Evolutionary conservation across 2,113 vertebrate genomes (phyloP).

Genomic region (Gallinago undulata): DNA sequence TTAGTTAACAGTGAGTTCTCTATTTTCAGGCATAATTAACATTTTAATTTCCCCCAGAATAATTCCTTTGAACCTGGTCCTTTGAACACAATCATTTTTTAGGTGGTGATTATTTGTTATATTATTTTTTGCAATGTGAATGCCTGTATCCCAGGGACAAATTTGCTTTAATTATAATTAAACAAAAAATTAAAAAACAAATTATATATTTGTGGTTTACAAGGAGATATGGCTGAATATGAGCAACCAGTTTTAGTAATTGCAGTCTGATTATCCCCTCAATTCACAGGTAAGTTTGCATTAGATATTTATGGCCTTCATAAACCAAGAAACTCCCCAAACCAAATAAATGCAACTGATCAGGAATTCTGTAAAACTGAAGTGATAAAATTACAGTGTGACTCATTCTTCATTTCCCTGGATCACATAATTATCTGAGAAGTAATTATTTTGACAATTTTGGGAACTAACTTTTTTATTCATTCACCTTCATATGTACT

Average conservation of each 20-base stretch:
- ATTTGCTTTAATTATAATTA: not conserved
- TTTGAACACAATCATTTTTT: not conserved
- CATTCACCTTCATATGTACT: not conserved
- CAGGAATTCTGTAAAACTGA: not conserved
- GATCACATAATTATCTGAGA: not conserved
- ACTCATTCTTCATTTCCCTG: not conserved
- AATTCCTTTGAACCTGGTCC: not conserved
- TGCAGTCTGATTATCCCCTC: not conserved
- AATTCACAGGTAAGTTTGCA: not conserved
- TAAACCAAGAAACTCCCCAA: not conserved
- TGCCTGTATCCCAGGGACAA: not conserved
- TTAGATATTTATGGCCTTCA: not conserved
- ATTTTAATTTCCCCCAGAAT: not conserved
- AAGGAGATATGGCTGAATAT: not conserved
- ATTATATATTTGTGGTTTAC: not conserved
- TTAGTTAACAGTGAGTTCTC: not conserved
- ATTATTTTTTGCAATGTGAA: not conserved
- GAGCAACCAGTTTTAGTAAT: not conserved
- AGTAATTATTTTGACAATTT: not conserved
- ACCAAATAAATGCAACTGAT: not conserved
- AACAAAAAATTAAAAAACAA: not conserved
- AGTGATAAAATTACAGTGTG: not conserved
- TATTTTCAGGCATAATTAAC: slow-evolving; percentile 27
- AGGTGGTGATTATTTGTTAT: not conserved
- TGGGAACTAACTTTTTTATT: not conserved